phyloP scores from a whole-genome alignment of 2,888 invertebrate genomes.

The Tinea pellionella region DNA sequence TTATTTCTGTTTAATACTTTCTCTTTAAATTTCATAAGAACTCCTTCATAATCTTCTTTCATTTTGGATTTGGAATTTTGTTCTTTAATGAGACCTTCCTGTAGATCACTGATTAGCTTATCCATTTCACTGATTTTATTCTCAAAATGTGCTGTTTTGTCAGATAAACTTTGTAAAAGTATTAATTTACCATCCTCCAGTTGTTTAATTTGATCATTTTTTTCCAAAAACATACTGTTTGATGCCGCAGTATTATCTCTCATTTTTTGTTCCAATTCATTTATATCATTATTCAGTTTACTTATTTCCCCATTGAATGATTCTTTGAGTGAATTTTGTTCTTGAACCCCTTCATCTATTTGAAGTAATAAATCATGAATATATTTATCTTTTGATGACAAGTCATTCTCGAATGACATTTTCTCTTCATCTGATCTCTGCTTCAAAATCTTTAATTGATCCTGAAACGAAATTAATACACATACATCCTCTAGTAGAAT shows the following conservation, averaged over 20 bases:
- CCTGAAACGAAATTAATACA: not conserved
- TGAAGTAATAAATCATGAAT: slow-evolving; percentile 43
- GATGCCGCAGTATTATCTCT: slow-evolving; percentile 36
- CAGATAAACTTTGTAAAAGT: slow-evolving; percentile 39
- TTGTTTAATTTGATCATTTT: slow-evolving; percentile 43
- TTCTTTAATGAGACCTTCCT: slow-evolving; percentile 37
- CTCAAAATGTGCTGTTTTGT: slow-evolving; percentile 41
- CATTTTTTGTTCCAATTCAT: slow-evolving; percentile 44
- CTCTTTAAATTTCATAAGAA: slow-evolving; percentile 14
- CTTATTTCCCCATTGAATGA: slow-evolving; percentile 37
- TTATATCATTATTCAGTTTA: slow-evolving; percentile 44
- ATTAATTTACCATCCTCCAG: slow-evolving; percentile 50
- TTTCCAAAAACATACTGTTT: slow-evolving; percentile 34
- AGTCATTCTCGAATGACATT: slow-evolving; percentile 24
- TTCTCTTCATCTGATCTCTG: slow-evolving; percentile 34
- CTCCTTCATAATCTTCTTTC: slow-evolving; percentile 21
- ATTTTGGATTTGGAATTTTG: slow-evolving; percentile 36
- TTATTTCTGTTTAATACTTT: slow-evolving; percentile 15
- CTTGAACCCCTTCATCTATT: slow-evolving; percentile 40
- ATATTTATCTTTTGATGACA: slow-evolving; percentile 40
- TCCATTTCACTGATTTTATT: slow-evolving; percentile 27
- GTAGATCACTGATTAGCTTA: slow-evolving; percentile 22
- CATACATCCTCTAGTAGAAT: too few relatives aligned
- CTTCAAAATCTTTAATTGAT: slow-evolving; percentile 13
- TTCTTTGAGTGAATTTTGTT: slow-evolving; percentile 6